These are phyloP conservation scores for Calyptommatus sinebrachiatus DNA, from an alignment of 2,113 vertebrate genomes.

Conservation along the genomic window DNA sequence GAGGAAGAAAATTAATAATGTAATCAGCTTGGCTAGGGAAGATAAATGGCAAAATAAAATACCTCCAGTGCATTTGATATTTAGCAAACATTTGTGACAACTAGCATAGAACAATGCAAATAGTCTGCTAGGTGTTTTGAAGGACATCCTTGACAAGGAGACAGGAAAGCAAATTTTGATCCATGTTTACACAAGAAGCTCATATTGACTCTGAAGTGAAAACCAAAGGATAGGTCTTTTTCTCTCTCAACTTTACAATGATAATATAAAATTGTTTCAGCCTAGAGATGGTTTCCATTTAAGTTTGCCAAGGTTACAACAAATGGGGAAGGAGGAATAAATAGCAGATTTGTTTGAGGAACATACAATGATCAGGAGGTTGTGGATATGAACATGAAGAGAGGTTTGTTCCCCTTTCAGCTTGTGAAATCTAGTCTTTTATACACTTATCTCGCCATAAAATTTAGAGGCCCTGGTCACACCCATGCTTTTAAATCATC, in stretches of 20 bases:
- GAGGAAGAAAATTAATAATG: background rate
- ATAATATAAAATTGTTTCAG: background rate
- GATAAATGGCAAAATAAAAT: constrained; percentile 6
- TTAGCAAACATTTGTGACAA: constrained; percentile 11
- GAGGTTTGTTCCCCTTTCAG: background rate
- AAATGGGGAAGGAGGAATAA: background rate
- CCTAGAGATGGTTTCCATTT: background rate
- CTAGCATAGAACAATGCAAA: background rate
- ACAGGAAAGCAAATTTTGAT: constrained; percentile 6
- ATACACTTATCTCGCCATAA: background rate
- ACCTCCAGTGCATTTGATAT: background rate
- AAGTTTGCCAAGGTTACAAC: background rate
- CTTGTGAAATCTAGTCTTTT: background rate
- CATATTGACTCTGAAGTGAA: background rate
- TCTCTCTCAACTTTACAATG: background rate
- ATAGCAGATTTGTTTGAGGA: background rate
- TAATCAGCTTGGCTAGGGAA: background rate
- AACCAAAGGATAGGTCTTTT: background rate
- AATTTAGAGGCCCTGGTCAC: too few relatives aligned
- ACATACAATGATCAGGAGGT: background rate
- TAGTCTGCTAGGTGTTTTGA: background rate
- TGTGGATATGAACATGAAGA: background rate
- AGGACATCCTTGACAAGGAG: background rate
- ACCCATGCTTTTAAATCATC: too few relatives aligned
- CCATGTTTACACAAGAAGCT: background rate